Conservation (phyloP, 2,888 invertebrate genomes). For the Apamea anceps region DNA sequence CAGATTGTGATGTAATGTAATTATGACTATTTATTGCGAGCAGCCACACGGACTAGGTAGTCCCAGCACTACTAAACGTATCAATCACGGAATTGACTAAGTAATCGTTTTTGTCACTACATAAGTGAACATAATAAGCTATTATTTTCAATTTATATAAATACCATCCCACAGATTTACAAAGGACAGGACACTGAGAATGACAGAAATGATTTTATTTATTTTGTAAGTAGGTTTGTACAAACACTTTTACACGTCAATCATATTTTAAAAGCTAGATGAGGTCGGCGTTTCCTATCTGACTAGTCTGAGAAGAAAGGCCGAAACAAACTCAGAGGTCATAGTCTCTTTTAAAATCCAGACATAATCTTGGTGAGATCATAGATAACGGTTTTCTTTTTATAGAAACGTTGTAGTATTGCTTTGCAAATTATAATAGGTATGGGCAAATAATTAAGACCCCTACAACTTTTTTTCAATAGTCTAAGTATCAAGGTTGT, state of each 20-base stretch:
- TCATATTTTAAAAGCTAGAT: no score
- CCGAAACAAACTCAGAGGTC: no score
- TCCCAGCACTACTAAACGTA: background rate
- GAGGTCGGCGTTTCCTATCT: no score
- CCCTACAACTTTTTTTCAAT: background rate
- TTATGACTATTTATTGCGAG: no score
- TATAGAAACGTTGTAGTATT: background rate
- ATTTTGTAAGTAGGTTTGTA: no score
- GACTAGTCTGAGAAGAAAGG: no score
- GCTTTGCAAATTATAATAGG: background rate
- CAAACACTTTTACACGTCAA: no score
- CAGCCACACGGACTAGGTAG: no score
- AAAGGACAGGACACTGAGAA: background rate
- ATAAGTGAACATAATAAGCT: background rate
- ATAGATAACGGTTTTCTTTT: background rate
- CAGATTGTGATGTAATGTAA: no score
- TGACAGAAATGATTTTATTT: background rate
- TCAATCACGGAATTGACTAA: background rate
- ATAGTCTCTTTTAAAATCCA: no score
- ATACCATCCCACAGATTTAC: background rate
- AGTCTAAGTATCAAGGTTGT: background rate
- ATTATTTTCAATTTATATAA: background rate
- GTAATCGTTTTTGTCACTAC: background rate
- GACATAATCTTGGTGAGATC: no score
- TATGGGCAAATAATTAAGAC: background rate